Conservation (phyloP, 2,888 invertebrate species). For the Hipparchia semele region DNA sequence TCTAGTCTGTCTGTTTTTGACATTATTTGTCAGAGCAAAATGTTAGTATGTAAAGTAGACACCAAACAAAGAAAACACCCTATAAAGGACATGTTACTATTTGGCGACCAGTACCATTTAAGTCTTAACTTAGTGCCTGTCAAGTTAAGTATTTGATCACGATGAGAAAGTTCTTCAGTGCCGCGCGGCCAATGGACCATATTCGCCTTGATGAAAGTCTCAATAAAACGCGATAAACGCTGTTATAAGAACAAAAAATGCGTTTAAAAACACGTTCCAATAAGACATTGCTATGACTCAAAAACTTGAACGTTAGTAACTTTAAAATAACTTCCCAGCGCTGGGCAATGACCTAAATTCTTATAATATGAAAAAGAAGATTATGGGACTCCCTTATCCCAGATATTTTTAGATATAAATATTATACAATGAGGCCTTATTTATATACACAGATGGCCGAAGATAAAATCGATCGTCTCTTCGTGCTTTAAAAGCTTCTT, state of each 20-base stretch:
- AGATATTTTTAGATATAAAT: too few species aligned
- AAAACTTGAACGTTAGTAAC: slow-evolving; percentile 7
- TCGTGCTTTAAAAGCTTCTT: too few species aligned
- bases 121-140: slow-evolving; percentile 8
- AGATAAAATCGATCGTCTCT: too few species aligned
- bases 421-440: too few species aligned
- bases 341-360: not conserved
- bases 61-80: too few species aligned
- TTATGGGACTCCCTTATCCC: not conserved
- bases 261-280: slow-evolving; percentile 21
- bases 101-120: slow-evolving; percentile 4
- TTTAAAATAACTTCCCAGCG: not conserved
- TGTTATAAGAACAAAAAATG: slow-evolving; percentile 23
- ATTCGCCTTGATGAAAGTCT: slow-evolving; percentile 34
- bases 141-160: slow-evolving; percentile 9
- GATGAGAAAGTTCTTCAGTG: slow-evolving; percentile 21
- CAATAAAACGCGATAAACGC: slow-evolving; percentile 35
- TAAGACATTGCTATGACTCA: slow-evolving; percentile 3
- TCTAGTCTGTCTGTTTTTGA: too few species aligned
- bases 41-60: too few species aligned
- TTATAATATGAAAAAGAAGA: not conserved
- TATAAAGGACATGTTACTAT: not conserved
- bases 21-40: too few species aligned
- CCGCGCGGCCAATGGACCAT: slow-evolving; percentile 24
- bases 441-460: too few species aligned